phyloP scores from a whole-genome alignment of 2,113 vertebrate species.

The Rhineura floridana region DNA sequence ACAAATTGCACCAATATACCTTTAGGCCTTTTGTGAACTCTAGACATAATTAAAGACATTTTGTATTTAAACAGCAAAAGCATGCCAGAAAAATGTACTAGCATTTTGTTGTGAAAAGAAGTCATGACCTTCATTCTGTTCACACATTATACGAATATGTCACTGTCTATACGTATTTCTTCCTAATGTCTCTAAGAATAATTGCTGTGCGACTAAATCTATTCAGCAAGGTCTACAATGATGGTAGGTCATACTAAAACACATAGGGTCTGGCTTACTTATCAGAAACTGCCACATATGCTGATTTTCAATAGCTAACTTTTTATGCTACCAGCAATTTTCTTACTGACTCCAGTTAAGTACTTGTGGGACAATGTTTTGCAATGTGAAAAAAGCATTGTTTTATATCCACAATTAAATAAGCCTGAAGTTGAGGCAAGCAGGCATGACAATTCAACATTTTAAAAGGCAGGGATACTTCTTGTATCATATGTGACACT shows the following conservation, averaged over 20 bases:
- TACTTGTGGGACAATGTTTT: background rate
- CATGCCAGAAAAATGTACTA: background rate
- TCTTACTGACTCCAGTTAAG: background rate
- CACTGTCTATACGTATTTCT: background rate
- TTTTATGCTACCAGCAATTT: background rate
- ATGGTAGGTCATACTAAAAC: background rate
- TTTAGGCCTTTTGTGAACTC: background rate
- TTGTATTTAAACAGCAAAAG: background rate
- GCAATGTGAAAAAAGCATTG: background rate
- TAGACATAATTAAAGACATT: background rate
- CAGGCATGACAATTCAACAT: background rate
- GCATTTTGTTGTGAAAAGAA: constrained; percentile 9
- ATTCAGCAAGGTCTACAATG: constrained; percentile 12
- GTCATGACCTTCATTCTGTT: constrained; percentile 11
- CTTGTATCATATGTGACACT: background rate
- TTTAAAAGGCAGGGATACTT: background rate
- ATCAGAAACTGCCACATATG: constrained; percentile 25
- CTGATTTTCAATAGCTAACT: background rate
- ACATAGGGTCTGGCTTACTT: background rate
- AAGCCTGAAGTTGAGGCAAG: background rate
- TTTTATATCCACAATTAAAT: background rate
- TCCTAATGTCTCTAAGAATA: constrained; percentile 10
- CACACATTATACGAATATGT: background rate
- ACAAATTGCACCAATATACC: background rate
- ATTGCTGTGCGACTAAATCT: constrained; percentile 3